Evolutionary conservation across 2,113 vertebrate species (phyloP).

Genomic region (Chlorodrepanis virens): DNA sequence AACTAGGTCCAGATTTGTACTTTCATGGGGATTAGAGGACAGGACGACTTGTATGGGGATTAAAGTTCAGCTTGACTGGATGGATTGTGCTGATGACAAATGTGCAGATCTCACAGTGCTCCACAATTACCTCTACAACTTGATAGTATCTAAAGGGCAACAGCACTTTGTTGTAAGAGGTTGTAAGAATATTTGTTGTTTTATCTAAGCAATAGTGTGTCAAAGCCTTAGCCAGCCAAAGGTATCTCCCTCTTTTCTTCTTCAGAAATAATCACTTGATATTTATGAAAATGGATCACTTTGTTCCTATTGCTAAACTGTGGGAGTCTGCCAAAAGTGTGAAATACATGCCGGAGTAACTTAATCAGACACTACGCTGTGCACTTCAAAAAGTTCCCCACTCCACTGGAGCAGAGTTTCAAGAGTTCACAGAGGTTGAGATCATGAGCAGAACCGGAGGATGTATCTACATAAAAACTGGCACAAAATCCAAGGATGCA

Average conservation of each 20-base stretch:
- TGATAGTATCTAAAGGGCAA: neutral
- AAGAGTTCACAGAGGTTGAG: neutral
- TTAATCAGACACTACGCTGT: neutral
- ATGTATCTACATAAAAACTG: neutral
- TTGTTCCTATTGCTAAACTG: slow-evolving; percentile 35
- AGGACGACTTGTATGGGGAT: neutral
- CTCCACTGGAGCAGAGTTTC: slow-evolving; percentile 2
- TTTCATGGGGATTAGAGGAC: neutral
- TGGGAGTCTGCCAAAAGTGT: slow-evolving; percentile 11
- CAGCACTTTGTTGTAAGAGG: neutral
- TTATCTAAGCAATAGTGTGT: neutral
- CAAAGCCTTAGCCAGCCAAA: neutral
- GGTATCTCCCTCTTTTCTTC: neutral
- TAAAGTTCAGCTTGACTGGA: neutral
- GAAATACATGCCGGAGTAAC: slow-evolving; percentile 10
- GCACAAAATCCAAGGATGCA: neutral
- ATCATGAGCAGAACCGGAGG: neutral
- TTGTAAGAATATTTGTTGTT: neutral
- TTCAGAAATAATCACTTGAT: slow-evolving; percentile 36
- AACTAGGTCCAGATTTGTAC: neutral
- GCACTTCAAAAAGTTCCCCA: slow-evolving; percentile 3
- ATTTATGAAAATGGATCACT: slow-evolving; percentile 46
- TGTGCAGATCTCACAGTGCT: neutral
- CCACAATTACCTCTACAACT: neutral
- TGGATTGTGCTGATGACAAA: neutral